Evolutionary conservation across 1,140 invertebrate genomes (phyloP), one percentile per base, ranked within the genome.

Genomic region (Acyrthosiphon pisum): DNA sequence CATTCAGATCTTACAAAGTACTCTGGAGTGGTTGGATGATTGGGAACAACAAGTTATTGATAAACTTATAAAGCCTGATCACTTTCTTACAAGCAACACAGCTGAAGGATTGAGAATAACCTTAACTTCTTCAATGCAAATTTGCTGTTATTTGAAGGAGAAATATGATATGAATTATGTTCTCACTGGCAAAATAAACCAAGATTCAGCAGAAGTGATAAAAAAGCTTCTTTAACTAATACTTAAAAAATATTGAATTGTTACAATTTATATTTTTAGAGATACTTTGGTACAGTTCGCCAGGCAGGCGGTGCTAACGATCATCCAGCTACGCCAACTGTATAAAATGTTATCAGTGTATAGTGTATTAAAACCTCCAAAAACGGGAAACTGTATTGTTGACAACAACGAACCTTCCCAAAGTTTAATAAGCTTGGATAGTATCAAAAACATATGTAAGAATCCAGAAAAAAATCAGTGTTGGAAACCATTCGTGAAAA

Each of bases 331-430:
- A 81, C 76, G n/a, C 76, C 86, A 87, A 48, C 46, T 87, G 41
- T 87, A 46, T n/a, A 87, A 48, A 87, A 44, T 87, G 41, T 87
- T 87, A 26, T 87, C 86, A 46, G n/a, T 87, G 1, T 87, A 44
- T 87, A 48, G 86, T 87, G 41, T 87, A n/a, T 87, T 87, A 87
- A 87, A 87, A 48, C 86, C 86, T 9, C 86, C 86, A 30, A 87
- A 48, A 48, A 30, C 46, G 30, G 86, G 86, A 6, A 87, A 87
- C 30, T 87, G 86, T 48, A 46, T 26, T 44, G 35, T 87, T 48
- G 41, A 46, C 7, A 22, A 44, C 9, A 81, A 23, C 35, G 46
- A 87, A 26, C n/a, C n/a, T 35, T 2, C 68, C 7, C 30, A 81
- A 81, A 81, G n/a, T 81, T 81, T 83, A 37, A 83, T 83, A 22